Percentiles rank a stretch among this genome's conserved stretches.
These are phyloP conservation scores for Naja naja DNA, from an alignment of 2,113 vertebrate species.

Conservation along the genomic window DNA sequence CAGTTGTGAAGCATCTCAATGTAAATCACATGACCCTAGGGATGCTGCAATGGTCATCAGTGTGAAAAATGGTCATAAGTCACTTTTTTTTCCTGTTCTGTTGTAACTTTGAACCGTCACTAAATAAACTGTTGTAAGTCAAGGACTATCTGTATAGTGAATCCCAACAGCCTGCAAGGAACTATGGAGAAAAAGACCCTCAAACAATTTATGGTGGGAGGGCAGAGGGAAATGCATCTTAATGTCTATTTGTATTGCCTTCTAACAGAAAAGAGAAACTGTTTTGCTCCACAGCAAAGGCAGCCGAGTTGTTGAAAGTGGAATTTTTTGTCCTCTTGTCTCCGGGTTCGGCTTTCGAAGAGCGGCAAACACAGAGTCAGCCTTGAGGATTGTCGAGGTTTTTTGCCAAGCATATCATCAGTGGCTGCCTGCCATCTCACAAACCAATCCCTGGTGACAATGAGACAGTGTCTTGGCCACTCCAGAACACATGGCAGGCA, in stretches of 20 bases:
- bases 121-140: too few species aligned
- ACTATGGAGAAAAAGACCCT: not conserved
- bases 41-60: too few species aligned
- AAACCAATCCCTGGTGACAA: slow-evolving; percentile 41
- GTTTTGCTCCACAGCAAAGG: not conserved
- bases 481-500: slow-evolving; percentile 48
- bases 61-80: too few species aligned
- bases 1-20: too few species aligned
- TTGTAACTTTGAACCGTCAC: too few species aligned
- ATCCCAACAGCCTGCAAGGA: not conserved
- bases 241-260: not conserved
- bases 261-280: not conserved
- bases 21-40: too few species aligned
- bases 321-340: not conserved
- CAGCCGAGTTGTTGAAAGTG: not conserved
- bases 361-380: not conserved
- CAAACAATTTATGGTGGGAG: not conserved
- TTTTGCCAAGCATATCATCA: slow-evolving; percentile 36
- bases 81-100: too few species aligned
- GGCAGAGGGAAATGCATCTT: not conserved
- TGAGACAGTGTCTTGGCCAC: slow-evolving; percentile 56
- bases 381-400: not conserved
- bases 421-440: slow-evolving; percentile 63
- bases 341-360: slow-evolving; percentile 36
- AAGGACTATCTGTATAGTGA: too few species aligned